These are phyloP conservation scores for Tetramorium alpestre DNA, from an alignment of 1,140 invertebrate species.

Conservation along the genomic window DNA sequence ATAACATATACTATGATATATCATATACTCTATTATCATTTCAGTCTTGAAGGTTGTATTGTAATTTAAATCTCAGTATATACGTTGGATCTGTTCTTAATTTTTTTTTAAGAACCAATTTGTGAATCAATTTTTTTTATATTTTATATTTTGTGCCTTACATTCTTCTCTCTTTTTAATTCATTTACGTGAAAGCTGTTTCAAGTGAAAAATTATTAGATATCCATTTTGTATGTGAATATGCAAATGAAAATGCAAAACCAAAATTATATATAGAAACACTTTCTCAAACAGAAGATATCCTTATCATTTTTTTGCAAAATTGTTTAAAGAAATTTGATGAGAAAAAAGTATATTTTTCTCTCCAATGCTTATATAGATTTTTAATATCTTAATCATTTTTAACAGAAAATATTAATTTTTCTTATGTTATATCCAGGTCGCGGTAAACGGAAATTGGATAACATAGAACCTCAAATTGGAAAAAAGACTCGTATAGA, in stretches of 20 bases:
- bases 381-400: conserved; percentile 1
- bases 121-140: not conserved
- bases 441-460: conserved; percentile 83
- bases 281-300: not conserved
- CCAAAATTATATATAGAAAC: not conserved
- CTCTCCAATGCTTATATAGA: not conserved
- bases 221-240: not conserved
- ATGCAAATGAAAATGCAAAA: not conserved
- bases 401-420: conserved; percentile 2
- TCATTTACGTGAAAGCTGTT: not conserved
- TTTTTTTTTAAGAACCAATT: not conserved
- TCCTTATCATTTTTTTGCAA: not conserved
- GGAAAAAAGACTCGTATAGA: conserved; percentile 78
- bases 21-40: not conserved
- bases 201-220: not conserved
- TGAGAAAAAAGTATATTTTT: not conserved
- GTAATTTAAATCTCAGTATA: not conserved
- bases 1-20: not conserved
- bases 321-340: too few relatives aligned
- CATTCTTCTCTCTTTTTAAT: not conserved
- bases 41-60: not conserved
- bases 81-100: not conserved
- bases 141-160: not conserved
- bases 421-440: conserved; percentile 69
- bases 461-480: conserved; percentile 61